Conservation (phyloP, 2,113 vertebrate species). For the Hippocampus barbouri region DNA sequence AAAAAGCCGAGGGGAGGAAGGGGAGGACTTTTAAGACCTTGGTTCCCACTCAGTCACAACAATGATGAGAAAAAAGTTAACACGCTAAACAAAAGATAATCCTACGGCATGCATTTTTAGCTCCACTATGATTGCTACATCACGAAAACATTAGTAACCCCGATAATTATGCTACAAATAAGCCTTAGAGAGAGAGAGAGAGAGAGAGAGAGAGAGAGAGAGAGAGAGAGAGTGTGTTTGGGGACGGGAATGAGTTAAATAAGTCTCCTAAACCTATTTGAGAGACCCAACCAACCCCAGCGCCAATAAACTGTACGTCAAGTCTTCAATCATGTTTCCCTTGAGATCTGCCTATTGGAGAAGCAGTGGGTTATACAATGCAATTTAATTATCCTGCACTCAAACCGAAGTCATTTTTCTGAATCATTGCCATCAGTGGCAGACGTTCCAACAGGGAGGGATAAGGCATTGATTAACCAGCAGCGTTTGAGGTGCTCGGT, state of each 20-base stretch:
- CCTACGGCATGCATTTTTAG: background rate
- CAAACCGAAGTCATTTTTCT: constrained; percentile 3
- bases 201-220: too few species aligned
- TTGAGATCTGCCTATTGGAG: constrained; percentile 11
- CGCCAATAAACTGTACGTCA: background rate
- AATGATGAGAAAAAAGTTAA: constrained; percentile 59
- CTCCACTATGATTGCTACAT: background rate
- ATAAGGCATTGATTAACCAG: constrained; percentile 20
- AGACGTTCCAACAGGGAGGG: constrained; percentile 8
- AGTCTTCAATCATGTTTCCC: background rate
- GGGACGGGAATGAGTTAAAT: background rate
- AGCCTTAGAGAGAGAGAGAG: too few species aligned
- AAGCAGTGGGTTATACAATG: constrained; percentile 2
- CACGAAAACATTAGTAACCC: background rate
- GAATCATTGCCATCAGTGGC: constrained; percentile 20
- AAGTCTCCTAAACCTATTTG: background rate
- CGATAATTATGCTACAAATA: background rate
- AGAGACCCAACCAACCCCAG: background rate
- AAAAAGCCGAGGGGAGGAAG: constrained; percentile 76
- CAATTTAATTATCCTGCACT: constrained; percentile 11
- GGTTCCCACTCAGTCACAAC: constrained; percentile 48
- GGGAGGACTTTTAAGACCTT: constrained; percentile 63
- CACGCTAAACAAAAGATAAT: constrained; percentile 31
- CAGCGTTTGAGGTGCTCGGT: constrained; percentile 9
- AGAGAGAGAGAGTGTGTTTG: background rate